phyloP scores from a whole-genome alignment of 1,140 invertebrate species.

The Pogonognathellus flavescens region DNA sequence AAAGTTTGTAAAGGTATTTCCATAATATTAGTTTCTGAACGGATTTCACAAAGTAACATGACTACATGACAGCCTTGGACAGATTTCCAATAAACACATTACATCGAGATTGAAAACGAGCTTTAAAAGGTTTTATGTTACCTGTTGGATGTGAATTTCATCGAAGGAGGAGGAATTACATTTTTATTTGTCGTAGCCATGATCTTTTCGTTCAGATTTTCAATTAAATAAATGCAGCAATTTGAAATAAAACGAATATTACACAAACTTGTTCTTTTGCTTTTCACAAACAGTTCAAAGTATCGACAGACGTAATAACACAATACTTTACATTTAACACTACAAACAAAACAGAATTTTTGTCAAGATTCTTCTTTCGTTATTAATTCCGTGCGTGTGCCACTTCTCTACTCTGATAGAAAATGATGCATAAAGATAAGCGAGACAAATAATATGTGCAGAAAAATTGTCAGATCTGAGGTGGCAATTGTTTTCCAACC shows the following conservation, averaged over 20 bases:
- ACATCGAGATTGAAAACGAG: not conserved
- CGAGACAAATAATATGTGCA: not conserved
- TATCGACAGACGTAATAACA: not conserved
- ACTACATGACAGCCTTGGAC: not conserved
- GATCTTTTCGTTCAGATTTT: not conserved
- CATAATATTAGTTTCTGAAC: not conserved
- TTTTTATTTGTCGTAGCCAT: conserved; percentile 39
- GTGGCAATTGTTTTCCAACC: no score
- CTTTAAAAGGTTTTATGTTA: not conserved
- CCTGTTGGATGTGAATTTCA: conserved; percentile 31
- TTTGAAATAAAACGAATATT: no score
- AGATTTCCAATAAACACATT: not conserved
- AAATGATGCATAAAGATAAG: conserved; percentile 28
- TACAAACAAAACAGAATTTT: no score
- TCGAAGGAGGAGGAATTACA: not conserved
- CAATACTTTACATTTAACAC: not conserved
- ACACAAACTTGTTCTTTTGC: no score
- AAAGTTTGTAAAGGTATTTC: no score
- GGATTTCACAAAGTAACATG: not conserved
- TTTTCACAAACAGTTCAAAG: not conserved
- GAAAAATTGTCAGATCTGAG: no score
- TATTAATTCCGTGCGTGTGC: not conserved
- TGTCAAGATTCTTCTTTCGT: not conserved
- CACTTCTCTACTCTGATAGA: not conserved
- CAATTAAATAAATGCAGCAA: no score